Evolutionary conservation across 2,797 vertebrate genomes (phyloP), one percentile per base, ranked within the genome.

Genomic region (Brotula barbata): DNA sequence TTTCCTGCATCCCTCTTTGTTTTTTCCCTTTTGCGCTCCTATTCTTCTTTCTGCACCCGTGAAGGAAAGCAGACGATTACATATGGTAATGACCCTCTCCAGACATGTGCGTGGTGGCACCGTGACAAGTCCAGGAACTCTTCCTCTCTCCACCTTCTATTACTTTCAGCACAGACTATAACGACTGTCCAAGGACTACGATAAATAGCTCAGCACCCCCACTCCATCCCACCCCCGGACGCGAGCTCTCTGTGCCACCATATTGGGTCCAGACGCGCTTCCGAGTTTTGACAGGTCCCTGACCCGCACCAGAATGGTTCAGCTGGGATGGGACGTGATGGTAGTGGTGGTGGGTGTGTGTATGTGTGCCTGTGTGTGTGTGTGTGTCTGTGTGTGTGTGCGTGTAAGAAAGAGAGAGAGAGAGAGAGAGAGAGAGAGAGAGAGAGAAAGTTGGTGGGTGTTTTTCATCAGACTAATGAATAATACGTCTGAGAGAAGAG

Each of bases 391-490:
- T 21, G 20, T 23, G 25, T 43, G 31, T 39, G 56, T n/a, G 15
- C 5, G 31, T n/a, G 19, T 62, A 58, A 58, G 41, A 46, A 8
- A 7, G 31, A 33, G 31, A 33, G 31, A 33, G 31, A 33, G 31
- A 33, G 31, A 33, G 31, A 33, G 31, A 33, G 31, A 33, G 31
- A 33, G 31, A 33, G 31, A 33, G 65, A 21, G 58, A 53, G 67
- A 14, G 7, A 68, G 51, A 65, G 57, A 62, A 64, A 66, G 85
- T 64, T 65, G 69, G 78, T 83, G 87, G 87, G 87, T 88, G 87
- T 90, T 90, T 90, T 90, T 89, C 81, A 84, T 90, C 88, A 90
- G 85, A 84, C 84, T 87, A 87, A 88, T 89, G 89, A 90, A 88
- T 89, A 89, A 87, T 89, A 88, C 68, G 84, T 89, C 76, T 70